Evolutionary conservation across 2,797 vertebrate species (phyloP).

Genomic region (Trachops cirrhosus): DNA sequence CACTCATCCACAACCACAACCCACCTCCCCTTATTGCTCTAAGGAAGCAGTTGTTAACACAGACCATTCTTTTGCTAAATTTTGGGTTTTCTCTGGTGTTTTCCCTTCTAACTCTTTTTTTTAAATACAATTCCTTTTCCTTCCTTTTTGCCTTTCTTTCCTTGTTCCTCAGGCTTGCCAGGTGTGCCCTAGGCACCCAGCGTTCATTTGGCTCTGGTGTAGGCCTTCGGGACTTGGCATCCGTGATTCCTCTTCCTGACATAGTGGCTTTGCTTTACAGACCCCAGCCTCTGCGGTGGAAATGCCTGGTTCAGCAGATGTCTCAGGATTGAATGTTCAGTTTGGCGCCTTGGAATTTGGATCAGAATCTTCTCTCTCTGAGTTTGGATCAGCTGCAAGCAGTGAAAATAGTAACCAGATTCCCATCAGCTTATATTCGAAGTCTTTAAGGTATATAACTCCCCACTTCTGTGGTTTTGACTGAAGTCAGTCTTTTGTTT

Average conservation of each 20-base stretch:
- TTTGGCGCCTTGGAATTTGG: slow-evolving; percentile 97
- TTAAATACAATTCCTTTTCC: neutral
- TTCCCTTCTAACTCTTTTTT: neutral
- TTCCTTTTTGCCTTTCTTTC: neutral
- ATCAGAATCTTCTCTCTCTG: slow-evolving; percentile 90
- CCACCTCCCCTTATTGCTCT: accelerated
- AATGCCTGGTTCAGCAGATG: slow-evolving; percentile 94
- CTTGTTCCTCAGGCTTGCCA: neutral
- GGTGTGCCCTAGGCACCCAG: neutral
- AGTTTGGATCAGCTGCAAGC: slow-evolving; percentile 89
- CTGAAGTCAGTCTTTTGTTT: neutral
- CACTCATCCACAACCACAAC: neutral
- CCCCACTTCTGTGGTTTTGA: neutral
- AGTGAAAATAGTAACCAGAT: slow-evolving; percentile 86
- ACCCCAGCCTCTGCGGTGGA: slow-evolving; percentile 96
- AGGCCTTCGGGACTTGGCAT: neutral
- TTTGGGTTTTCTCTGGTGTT: neutral
- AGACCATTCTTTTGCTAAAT: neutral
- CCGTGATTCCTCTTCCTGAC: neutral
- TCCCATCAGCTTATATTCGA: slow-evolving; percentile 90
- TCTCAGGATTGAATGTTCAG: slow-evolving; percentile 95
- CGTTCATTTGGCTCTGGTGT: neutral
- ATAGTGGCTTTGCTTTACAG: slow-evolving; percentile 78
- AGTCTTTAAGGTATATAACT: slow-evolving; percentile 87
- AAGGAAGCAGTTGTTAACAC: neutral